Conservation (phyloP, 2,113 vertebrate species). For the Python bivittatus region DNA sequence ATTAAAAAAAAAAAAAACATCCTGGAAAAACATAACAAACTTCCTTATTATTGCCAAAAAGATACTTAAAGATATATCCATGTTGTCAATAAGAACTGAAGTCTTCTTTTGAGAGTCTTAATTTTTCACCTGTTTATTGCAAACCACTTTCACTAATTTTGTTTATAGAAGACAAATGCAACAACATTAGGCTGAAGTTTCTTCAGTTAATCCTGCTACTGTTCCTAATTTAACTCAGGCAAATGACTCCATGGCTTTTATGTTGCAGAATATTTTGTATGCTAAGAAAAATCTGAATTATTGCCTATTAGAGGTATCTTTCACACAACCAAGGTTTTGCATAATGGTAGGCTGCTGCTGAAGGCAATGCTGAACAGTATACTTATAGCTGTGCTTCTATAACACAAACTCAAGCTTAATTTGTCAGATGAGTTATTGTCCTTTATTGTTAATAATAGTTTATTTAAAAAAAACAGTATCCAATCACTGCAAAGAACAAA, state of each 20-base stretch:
- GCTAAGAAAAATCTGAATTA: conserved; percentile 7
- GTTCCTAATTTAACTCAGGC: not conserved
- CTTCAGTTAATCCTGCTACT: not conserved
- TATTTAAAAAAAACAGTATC: not conserved
- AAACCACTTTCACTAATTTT: not conserved
- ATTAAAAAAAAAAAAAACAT: no score
- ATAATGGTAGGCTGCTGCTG: not conserved
- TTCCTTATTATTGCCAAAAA: no score
- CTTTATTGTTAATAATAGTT: not conserved
- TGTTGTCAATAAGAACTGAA: no score
- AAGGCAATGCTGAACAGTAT: not conserved
- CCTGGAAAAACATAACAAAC: no score
- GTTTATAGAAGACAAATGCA: not conserved
- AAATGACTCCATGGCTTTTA: not conserved
- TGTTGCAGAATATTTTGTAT: not conserved
- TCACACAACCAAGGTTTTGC: not conserved
- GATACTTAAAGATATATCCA: no score
- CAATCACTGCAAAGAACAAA: not conserved
- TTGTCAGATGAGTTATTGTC: not conserved
- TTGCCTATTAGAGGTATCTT: not conserved
- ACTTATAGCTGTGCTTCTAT: not conserved
- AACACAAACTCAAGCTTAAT: not conserved
- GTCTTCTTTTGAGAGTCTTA: no score
- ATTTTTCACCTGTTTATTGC: not conserved
- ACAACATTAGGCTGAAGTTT: not conserved